These are phyloP conservation scores for Folsomia candida DNA, from an alignment of 2,888 invertebrate genomes.

Conservation along the genomic window DNA sequence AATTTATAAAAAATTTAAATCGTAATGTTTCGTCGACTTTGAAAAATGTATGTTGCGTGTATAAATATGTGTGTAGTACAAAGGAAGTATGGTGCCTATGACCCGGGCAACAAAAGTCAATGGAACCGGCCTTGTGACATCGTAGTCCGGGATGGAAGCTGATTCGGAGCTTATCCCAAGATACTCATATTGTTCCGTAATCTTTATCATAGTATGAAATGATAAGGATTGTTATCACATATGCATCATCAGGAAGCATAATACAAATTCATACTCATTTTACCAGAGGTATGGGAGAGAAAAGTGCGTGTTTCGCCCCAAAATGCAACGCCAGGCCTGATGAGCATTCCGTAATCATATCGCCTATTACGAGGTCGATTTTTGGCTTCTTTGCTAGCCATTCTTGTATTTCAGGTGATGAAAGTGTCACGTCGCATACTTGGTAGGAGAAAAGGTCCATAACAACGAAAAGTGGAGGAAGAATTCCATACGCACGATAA, in stretches of 20 bases:
- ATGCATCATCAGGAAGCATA: too few relatives aligned
- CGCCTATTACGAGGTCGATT: slow-evolving; percentile 25
- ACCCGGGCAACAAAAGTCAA: background rate
- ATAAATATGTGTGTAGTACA: too few relatives aligned
- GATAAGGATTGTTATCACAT: too few relatives aligned
- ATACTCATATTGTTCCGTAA: slow-evolving; percentile 12
- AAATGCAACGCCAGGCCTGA: slow-evolving; percentile 18
- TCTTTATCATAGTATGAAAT: too few relatives aligned
- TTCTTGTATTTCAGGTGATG: slow-evolving; percentile 5
- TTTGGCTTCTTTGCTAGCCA: slow-evolving; percentile 23
- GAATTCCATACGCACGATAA: slow-evolving; percentile 12
- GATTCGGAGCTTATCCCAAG: slow-evolving; percentile 26
- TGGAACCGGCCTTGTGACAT: background rate
- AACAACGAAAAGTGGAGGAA: slow-evolving; percentile 14
- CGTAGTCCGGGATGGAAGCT: slow-evolving; percentile 25
- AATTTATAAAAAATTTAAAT: too few relatives aligned
- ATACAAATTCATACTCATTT: too few relatives aligned
- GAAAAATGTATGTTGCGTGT: too few relatives aligned
- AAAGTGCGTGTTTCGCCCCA: slow-evolving; percentile 20
- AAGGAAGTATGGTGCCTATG: background rate
- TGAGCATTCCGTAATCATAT: slow-evolving; percentile 24
- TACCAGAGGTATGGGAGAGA: slow-evolving; percentile 23
- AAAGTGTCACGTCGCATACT: slow-evolving; percentile 20
- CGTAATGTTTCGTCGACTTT: too few relatives aligned
- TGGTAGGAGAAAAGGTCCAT: background rate